phyloP scores from a whole-genome alignment of 2,113 vertebrate species.

The Catharus minimus region DNA sequence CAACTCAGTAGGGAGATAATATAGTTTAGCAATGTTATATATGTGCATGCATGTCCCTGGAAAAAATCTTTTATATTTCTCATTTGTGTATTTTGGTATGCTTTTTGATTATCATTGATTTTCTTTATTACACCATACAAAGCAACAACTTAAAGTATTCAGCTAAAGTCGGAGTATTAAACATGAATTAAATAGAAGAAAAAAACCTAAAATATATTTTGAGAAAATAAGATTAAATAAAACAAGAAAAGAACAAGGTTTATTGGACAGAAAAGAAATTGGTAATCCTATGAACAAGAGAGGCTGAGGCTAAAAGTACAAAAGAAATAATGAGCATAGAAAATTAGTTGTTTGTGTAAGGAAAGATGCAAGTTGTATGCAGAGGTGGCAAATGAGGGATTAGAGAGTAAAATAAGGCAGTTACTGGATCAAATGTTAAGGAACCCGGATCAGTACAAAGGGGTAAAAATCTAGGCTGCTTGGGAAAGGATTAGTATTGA shows the following conservation, averaged over 20 bases:
- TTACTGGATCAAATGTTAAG: constrained; percentile 32
- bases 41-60: not conserved
- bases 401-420: constrained; percentile 27
- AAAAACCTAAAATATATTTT: not conserved
- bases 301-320: not conserved
- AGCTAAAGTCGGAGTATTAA: constrained; percentile 4
- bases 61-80: not conserved
- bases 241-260: not conserved
- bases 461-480: constrained; percentile 31
- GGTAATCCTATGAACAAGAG: constrained; percentile 4
- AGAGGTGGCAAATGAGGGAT: not conserved
- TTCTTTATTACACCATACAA: constrained; percentile 2
- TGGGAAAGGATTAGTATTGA: constrained; percentile 43
- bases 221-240: constrained; percentile 46
- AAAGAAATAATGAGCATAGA: not conserved
- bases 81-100: not conserved
- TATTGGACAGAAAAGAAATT: constrained; percentile 9
- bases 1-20: not conserved
- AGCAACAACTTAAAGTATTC: not conserved
- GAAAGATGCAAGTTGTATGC: not conserved
- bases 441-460: constrained; percentile 40
- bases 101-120: constrained; percentile 22
- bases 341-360: not conserved
- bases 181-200: constrained; percentile 8
- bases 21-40: not conserved